These are phyloP conservation scores for Drosophila birchii DNA, from an alignment of 2,888 invertebrate species.

Conservation along the genomic window DNA sequence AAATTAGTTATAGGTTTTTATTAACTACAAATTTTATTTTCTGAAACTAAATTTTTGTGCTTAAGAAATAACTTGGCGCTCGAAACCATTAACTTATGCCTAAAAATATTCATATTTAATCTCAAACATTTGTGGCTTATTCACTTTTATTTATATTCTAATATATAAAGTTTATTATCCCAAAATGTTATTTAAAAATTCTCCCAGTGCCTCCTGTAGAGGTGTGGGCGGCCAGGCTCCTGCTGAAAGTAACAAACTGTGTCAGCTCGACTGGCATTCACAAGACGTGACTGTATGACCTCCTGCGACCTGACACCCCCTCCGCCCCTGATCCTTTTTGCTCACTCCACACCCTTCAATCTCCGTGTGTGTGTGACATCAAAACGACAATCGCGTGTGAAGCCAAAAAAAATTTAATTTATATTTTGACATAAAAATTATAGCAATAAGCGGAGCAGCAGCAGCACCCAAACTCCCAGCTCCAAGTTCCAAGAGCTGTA, in stretches of 20 bases:
- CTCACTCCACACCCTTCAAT: slow-evolving; percentile 1
- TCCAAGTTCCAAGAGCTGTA: slow-evolving; percentile 29
- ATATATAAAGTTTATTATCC: too few species aligned
- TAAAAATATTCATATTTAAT: too few species aligned
- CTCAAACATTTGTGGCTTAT: too few species aligned
- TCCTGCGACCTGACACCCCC: slow-evolving; percentile 15
- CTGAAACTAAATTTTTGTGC: too few species aligned
- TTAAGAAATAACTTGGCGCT: too few species aligned
- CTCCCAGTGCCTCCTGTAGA: neutral
- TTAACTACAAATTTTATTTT: too few species aligned
- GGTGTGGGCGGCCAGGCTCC: slow-evolving; percentile 47
- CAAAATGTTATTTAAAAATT: neutral
- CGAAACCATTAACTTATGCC: too few species aligned
- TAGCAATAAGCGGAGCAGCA: slow-evolving; percentile 72
- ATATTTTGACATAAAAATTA: slow-evolving; percentile 81
- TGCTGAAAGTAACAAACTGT: slow-evolving; percentile 80
- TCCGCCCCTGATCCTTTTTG: neutral
- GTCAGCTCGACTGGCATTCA: slow-evolving; percentile 76
- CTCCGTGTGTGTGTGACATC: slow-evolving; percentile 57
- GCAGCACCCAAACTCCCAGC: slow-evolving; percentile 17
- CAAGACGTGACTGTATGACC: slow-evolving; percentile 80
- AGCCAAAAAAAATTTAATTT: slow-evolving; percentile 78
- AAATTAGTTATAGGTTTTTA: neutral
- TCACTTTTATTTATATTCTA: too few species aligned
- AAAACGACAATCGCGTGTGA: slow-evolving; percentile 81